These are phyloP conservation scores for Sycobia sp. DNA, from an alignment of 1,140 invertebrate genomes.

Conservation along the genomic window DNA sequence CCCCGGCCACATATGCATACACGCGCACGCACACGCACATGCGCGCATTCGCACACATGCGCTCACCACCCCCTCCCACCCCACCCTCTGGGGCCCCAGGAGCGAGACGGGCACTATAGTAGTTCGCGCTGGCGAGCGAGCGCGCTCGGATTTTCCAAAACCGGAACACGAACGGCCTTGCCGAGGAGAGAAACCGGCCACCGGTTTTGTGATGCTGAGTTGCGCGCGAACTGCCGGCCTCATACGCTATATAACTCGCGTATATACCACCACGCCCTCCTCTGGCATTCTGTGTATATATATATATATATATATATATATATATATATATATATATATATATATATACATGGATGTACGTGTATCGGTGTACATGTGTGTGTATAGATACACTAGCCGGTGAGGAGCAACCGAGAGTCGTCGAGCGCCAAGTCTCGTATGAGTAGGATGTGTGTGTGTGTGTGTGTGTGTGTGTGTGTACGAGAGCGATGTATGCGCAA, in stretches of 20 bases:
- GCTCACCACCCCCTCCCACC: neutral
- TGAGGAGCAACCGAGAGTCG: too few species aligned
- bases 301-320: neutral
- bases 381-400: too few species aligned
- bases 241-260: too few species aligned
- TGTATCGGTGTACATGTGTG: neutral
- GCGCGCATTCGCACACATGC: too few species aligned
- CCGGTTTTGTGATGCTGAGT: neutral
- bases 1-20: neutral
- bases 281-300: constrained; percentile 21
- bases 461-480: too few species aligned
- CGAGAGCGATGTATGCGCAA: too few species aligned
- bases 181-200: constrained; percentile 22
- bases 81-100: neutral
- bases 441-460: too few species aligned
- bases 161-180: constrained; percentile 33
- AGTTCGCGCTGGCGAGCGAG: too few species aligned
- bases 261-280: constrained; percentile 31
- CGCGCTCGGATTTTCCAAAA: constrained; percentile 21
- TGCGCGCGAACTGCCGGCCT: too few species aligned
- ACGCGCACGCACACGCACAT: neutral
- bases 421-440: too few species aligned
- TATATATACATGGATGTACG: neutral
- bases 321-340: neutral
- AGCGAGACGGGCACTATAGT: too few species aligned